A percentile compares a stretch with the other conserved stretches of the same genome.
These are phyloP conservation scores for Coecobrya sp. DNA, from an alignment of 2,888 invertebrate genomes.

Conservation along the genomic window DNA sequence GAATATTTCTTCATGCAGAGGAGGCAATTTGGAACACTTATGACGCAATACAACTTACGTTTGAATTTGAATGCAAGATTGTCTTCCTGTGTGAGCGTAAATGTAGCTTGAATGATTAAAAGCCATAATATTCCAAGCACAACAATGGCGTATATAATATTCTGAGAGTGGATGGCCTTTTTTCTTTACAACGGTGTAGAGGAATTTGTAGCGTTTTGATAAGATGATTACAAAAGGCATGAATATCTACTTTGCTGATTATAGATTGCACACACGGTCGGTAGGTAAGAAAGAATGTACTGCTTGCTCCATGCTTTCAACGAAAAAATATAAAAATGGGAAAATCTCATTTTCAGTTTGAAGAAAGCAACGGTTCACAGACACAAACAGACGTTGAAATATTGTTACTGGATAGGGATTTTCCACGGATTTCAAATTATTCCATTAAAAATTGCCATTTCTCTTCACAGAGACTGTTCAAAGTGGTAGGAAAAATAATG, in stretches of 20 bases:
- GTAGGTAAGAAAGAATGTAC: no score
- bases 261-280: not conserved
- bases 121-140: no score
- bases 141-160: not conserved
- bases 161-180: not conserved
- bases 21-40: no score
- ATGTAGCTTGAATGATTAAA: not conserved
- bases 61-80: not conserved
- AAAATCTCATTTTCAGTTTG: not conserved
- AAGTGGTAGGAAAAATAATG: not conserved
- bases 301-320: not conserved
- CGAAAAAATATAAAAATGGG: not conserved
- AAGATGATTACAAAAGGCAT: constrained; percentile 37
- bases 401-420: not conserved
- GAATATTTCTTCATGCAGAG: no score
- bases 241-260: constrained; percentile 21
- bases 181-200: not conserved
- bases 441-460: not conserved
- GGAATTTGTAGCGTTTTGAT: constrained; percentile 10
- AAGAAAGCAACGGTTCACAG: not conserved
- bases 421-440: not conserved
- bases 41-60: not conserved
- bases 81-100: not conserved
- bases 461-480: not conserved
- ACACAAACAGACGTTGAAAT: not conserved